These are phyloP conservation scores for Mormyrus lacerda DNA, from an alignment of 2,113 vertebrate species.

Conservation along the genomic window DNA sequence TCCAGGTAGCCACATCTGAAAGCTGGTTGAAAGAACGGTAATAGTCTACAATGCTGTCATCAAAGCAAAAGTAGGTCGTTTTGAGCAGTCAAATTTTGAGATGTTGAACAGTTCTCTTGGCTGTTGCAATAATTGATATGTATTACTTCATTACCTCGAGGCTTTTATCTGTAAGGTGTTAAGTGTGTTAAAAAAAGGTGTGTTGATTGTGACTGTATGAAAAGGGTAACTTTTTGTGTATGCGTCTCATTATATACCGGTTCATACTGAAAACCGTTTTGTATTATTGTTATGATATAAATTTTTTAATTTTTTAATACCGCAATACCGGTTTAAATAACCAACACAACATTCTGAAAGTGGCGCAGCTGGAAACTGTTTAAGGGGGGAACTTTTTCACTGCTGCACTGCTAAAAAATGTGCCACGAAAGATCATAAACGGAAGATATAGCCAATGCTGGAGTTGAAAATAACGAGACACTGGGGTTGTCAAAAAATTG, in stretches of 20 bases:
- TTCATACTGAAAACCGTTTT: no score
- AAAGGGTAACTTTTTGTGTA: background rate
- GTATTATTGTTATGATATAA: no score
- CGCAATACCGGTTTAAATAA: no score
- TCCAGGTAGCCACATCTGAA: background rate
- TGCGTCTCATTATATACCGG: background rate
- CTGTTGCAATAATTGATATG: background rate
- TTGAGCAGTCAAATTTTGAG: background rate
- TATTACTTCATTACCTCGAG: background rate
- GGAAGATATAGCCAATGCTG: no score
- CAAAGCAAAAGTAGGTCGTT: background rate
- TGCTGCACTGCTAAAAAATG: no score
- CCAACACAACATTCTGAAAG: no score
- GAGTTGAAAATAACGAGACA: no score
- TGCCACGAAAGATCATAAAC: no score
- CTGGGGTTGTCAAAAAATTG: no score
- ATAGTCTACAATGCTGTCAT: background rate
- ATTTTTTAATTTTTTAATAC: no score
- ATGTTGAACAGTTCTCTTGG: background rate
- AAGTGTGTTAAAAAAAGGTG: background rate
- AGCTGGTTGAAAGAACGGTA: background rate
- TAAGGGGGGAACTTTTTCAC: no score
- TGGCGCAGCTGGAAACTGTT: no score
- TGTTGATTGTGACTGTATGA: background rate
- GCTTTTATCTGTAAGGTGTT: background rate